Evolutionary conservation across 2,113 vertebrate species (phyloP).

Genomic region (Vidua chalybeata): DNA sequence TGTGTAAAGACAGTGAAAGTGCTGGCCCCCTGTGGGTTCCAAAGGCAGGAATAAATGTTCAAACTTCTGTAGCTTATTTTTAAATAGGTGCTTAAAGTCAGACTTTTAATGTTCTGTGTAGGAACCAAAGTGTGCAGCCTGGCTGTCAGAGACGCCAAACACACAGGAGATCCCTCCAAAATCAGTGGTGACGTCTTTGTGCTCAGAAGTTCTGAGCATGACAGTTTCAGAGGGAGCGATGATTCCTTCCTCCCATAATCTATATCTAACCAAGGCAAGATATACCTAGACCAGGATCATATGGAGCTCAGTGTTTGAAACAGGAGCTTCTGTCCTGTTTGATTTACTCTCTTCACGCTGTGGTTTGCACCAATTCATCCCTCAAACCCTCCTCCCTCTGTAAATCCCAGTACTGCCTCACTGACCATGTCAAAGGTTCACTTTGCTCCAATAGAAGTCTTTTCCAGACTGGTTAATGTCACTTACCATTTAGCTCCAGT

Average conservation of each 20-base stretch:
- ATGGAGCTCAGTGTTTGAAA: not conserved
- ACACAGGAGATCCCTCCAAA: not conserved
- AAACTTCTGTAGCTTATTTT: not conserved
- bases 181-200: not conserved
- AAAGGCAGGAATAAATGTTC: not conserved
- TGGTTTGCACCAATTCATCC: not conserved
- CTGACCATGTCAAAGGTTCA: not conserved
- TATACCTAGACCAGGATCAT: not conserved
- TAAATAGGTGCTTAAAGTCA: not conserved
- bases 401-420: not conserved
- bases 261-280: not conserved
- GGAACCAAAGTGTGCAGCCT: not conserved
- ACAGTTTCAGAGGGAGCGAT: not conserved
- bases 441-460: not conserved
- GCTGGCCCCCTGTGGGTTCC: not conserved
- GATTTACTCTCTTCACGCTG: fast-evolving
- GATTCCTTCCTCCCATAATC: not conserved
- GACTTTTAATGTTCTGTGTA: not conserved
- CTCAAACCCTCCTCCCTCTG: not conserved
- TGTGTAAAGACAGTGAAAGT: not conserved
- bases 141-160: not conserved
- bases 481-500: not conserved
- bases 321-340: not conserved
- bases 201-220: not conserved
- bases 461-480: not conserved